Conservation (phyloP, 2,113 vertebrate genomes). For the Phrynosoma platyrhinos region DNA sequence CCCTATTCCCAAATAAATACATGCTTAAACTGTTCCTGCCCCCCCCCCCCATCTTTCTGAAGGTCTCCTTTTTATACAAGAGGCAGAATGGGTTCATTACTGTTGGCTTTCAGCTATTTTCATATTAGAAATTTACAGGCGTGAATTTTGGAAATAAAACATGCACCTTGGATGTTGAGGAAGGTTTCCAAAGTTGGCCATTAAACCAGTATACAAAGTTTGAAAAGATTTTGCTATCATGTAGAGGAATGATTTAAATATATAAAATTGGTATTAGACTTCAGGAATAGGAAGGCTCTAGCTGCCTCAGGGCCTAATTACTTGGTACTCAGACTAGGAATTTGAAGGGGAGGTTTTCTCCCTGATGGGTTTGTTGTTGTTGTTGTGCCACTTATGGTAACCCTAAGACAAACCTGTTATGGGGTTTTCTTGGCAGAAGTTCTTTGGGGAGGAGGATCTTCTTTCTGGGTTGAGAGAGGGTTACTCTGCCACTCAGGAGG, state of each 20-base stretch:
- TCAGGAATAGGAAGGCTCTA: not conserved
- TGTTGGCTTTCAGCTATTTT: conserved; percentile 27
- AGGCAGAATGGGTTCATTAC: not conserved
- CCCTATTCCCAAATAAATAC: too few species aligned
- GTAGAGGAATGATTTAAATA: conserved; percentile 9
- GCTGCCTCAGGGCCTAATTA: not conserved
- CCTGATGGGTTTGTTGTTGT: too few species aligned
- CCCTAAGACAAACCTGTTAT: too few species aligned
- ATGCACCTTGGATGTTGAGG: conserved; percentile 50
- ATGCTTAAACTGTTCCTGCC: not conserved
- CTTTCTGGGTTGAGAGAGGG: too few species aligned
- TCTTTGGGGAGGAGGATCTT: too few species aligned
- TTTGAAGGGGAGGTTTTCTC: not conserved
- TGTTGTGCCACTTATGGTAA: too few species aligned
- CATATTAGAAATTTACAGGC: conserved; percentile 29
- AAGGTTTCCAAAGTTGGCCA: conserved; percentile 60
- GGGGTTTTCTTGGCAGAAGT: not conserved
- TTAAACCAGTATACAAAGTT: conserved; percentile 24
- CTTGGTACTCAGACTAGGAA: not conserved
- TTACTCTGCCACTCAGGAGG: too few species aligned
- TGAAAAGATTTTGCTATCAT: not conserved
- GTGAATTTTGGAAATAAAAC: conserved; percentile 55
- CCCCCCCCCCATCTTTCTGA: not conserved
- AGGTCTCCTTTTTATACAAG: rapidly evolving
- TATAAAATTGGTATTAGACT: not conserved